Evolutionary conservation across 1,140 invertebrate species (phyloP), one percentile per base, ranked within the genome.

Genomic region (Theocolax elegans): DNA sequence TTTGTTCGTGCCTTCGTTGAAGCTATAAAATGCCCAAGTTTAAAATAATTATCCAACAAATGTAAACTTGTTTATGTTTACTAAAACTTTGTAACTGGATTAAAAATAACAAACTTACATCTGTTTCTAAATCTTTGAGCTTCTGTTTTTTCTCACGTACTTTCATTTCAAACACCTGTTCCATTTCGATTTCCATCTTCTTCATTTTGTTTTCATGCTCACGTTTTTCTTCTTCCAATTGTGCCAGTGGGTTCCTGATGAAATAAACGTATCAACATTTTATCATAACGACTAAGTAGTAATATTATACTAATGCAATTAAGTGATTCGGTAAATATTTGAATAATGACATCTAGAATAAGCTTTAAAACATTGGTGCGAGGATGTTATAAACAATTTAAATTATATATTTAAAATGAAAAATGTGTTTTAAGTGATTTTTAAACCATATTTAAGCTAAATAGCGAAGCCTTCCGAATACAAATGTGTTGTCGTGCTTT

Each of bases 191-290:
- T 81, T 97, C 95, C 93, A 98, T 96, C 83, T 96, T 97, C 82
- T 96, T 96, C 91, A 99, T 97, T 86, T 98, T 97, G 44, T 91
- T 88, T 80, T 97, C 95, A 77, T 98, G 96, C 79, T 98, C 97
- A 64, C 94, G 91, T 82, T 97, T 97, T 81, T 99, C 97, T 81
- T 98, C 97, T 83, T 98, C 97, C 92, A 99, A 95, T 85, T 98
- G 97, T 71, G 95, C 95, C 72, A 99, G 86, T 53, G 97, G 97
- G 89, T 98, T 98, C 91, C 94, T 96, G n/a, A 83, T 15, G 82
- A 87, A 86, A 83, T 82, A 84, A 44, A 27, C 15, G 21, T 31
- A 31, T 25, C 25, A 72, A 40, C 27, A 42, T 42, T 17, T 46
- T 51, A 8, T 27, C 44, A 13, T 17, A 42, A 31, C 31, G 31